These are phyloP conservation scores for Amniataba percoides DNA, from an alignment of 2,797 vertebrate genomes.

Conservation along the genomic window DNA sequence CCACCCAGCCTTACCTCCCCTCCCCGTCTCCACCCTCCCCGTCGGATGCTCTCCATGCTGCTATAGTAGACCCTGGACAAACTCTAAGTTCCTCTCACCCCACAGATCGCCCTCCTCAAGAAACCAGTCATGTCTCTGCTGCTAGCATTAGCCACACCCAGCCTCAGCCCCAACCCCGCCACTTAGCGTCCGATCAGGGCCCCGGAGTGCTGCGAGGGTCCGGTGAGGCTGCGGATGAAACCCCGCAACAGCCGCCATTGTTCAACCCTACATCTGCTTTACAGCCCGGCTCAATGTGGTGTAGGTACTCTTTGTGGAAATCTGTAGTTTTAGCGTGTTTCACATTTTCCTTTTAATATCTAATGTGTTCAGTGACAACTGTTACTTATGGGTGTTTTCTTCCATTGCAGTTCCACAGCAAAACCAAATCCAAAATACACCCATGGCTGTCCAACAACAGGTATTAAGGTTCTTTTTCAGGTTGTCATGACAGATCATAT, in stretches of 20 bases:
- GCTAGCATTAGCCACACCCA: constrained; percentile 40
- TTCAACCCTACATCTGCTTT: constrained; percentile 14
- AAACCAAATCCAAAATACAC: constrained; percentile 54
- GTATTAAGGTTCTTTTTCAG: constrained; percentile 42
- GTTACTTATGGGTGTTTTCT: constrained; percentile 15
- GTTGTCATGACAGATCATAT: not conserved
- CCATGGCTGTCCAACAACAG: constrained; percentile 71
- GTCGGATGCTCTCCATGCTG: not conserved
- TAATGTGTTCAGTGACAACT: not conserved
- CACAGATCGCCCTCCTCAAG: constrained; percentile 20
- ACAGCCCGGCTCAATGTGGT: constrained; percentile 40
- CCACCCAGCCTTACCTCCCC: not conserved
- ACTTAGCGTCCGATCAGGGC: constrained; percentile 19
- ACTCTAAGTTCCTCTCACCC: constrained; percentile 21
- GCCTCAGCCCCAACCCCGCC: constrained; percentile 30
- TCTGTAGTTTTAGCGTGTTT: constrained; percentile 12
- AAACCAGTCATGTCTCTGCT: constrained; percentile 20
- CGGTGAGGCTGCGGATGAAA: constrained; percentile 25
- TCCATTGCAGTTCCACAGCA: constrained; percentile 59
- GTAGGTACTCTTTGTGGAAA: constrained; percentile 57
- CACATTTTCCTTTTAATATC: not conserved
- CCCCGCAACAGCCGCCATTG: constrained; percentile 28
- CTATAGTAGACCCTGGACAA: constrained; percentile 8
- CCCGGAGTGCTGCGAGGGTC: constrained; percentile 17
- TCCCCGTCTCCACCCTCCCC: not conserved